Base-by-base conservation (phyloP, 1,140 invertebrate genomes). In the Mactra quadrangularis region DNA sequence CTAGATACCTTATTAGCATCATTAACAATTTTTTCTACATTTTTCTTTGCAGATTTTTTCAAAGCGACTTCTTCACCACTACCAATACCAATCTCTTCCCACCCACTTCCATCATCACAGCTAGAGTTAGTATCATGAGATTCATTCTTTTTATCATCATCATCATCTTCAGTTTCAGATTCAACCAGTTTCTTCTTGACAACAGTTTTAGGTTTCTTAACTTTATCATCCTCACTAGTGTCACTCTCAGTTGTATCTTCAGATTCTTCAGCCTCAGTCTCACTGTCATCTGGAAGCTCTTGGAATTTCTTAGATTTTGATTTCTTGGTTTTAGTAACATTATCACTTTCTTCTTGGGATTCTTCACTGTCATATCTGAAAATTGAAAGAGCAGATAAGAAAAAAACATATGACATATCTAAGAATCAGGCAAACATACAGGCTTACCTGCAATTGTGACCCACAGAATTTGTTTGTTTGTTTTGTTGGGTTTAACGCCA, bases 151-250 rank as follows among this genome's bases (percentile, higher is more conserved):
- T 72, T 72, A 17, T 50, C 59, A 25, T 41, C 72, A 41, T 25
- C 47, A 7, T 64, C 53, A 3, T 53, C 76, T 74, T 74, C 78
- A 53, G 86, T 84, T 29, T 86, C 76, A 41, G 76, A 79, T 66
- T 70, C 62, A n/a, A 82, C 82, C 4, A 85, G 66, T 77, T 82
- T 88, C 74, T 83, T 87, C 75, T 85, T 47, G 59, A 22, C 47
- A 66, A 60, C 22, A 41, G 66, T 52, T 77, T 85, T 38, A 3
- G 60, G 47, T 76, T 85, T 50, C 15, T 79, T 52, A 3, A 82
- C 60, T 35, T 82, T 53, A 47, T 64, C 47, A 33, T 76, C 66
- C 25, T 71, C 55, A 72, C 52, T 78, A 29, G 76, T 77, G 17
- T 83, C 78, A 38, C 59, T 64, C 38, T 72, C 72, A 64, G 82